These are phyloP conservation scores for Chesias legatella DNA, from an alignment of 2,888 invertebrate genomes.

Conservation along the genomic window DNA sequence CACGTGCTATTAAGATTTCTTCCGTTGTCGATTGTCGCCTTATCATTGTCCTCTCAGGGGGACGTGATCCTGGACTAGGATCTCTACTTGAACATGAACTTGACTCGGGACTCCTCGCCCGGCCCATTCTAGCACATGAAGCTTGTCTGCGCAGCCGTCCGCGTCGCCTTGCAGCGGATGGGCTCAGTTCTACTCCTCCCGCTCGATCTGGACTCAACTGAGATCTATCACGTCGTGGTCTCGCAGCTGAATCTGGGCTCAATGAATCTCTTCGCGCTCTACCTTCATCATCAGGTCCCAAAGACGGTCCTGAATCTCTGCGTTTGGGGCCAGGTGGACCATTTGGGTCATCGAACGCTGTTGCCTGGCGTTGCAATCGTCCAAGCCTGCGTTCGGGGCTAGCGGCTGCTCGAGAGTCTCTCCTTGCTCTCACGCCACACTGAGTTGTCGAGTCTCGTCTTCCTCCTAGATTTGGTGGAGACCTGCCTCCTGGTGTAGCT, in stretches of 20 bases:
- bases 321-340: slow-evolving; percentile 85
- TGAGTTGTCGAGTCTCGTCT: slow-evolving; percentile 92
- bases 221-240: slow-evolving; percentile 87
- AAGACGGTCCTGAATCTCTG: slow-evolving; percentile 90
- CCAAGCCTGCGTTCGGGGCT: slow-evolving; percentile 85
- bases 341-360: slow-evolving; percentile 92
- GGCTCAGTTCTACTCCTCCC: slow-evolving; percentile 90
- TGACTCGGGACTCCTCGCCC: slow-evolving; percentile 84
- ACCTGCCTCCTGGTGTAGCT: slow-evolving; percentile 57
- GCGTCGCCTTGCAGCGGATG: slow-evolving; percentile 84
- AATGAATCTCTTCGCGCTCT: slow-evolving; percentile 90
- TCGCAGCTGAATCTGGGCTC: slow-evolving; percentile 93
- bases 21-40: slow-evolving; percentile 94
- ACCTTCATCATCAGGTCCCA: slow-evolving; percentile 91
- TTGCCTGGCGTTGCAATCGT: slow-evolving; percentile 91
- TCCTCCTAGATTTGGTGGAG: slow-evolving; percentile 75
- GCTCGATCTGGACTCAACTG: slow-evolving; percentile 90
- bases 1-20: slow-evolving; percentile 93
- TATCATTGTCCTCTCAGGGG: slow-evolving; percentile 86
- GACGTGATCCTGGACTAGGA: slow-evolving; percentile 87
- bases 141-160: slow-evolving; percentile 88
- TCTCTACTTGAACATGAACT: slow-evolving; percentile 90
- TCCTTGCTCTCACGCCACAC: slow-evolving; percentile 82
- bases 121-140: slow-evolving; percentile 84
- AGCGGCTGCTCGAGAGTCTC: slow-evolving; percentile 84